Base-by-base conservation (phyloP, 2,113 vertebrate species). In the Cyrtonyx montezumae region DNA sequence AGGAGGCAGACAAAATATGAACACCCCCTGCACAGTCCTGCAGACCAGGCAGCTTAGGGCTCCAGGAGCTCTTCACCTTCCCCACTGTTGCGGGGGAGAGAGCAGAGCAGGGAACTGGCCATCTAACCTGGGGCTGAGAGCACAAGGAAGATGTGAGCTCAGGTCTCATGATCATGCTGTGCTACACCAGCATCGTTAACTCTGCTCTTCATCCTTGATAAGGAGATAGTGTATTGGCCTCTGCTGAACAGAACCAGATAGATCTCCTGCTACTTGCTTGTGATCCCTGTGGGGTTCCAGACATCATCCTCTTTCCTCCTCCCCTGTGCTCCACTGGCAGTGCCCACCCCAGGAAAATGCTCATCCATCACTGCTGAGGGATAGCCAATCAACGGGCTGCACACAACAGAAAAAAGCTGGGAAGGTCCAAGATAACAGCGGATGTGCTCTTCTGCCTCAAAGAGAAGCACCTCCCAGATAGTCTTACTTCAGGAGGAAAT, bases 331-430 rank as follows among this genome's bases (percentile, higher is more conserved):
- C 51, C 99, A 98, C 94, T 99, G 99, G 95, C 98, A 91, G 99
- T 99, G 79, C 99, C 99, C 99, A 99, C 99, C 99, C 99, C 99
- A 99, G 55, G 99, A 98, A 51, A 99, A 99, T 2, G 97, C 98
- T 83, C 96, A 97, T 30, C 99, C 99, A 25, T 51, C 49, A 51
- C 49, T 51, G 23, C 25, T 51, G 49, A 51, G 49, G 25, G 25
- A 51, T 26, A 51, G 32, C 23, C 0, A 1, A 48, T 67, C 49
- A 51, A 22, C 12, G 25, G 77, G 28, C 11, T 0, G 48, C 78
- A 56, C 37, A 66, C 42, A 32, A 30, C 62, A 79, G 73, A 65
- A 40, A 26, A 14, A 51, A 26, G 49, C 13, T 51, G 49, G 49
- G 25, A 13, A 51, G 49, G 25, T 51, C 49, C 49, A 51, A 25